Conservation (phyloP, 2,888 invertebrate species). For the Pseudococcus longispinus region DNA sequence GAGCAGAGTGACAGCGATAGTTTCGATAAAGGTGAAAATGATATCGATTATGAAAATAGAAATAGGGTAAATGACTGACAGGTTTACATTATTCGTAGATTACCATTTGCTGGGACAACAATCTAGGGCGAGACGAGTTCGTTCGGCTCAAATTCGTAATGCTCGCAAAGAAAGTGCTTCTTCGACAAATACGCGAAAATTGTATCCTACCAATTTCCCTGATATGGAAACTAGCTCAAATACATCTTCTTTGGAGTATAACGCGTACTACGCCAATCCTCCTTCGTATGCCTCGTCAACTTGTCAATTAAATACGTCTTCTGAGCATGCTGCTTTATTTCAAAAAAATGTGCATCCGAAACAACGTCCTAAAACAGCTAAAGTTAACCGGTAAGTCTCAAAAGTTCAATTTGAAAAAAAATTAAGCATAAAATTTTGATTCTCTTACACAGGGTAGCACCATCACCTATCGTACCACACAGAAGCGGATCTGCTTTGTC, state of each 20-base stretch:
- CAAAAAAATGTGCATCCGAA: constrained; percentile 59
- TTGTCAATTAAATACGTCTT: constrained; percentile 60
- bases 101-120: constrained; percentile 58
- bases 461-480: constrained; percentile 61
- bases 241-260: constrained; percentile 59
- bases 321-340: constrained; percentile 60
- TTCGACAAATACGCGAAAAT: constrained; percentile 57
- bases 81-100: background rate
- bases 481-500: constrained; percentile 64
- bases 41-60: background rate
- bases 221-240: constrained; percentile 59
- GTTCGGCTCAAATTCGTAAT: constrained; percentile 61
- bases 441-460: constrained; percentile 65
- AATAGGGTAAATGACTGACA: background rate
- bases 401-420: background rate
- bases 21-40: constrained; percentile 32
- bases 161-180: constrained; percentile 52
- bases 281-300: constrained; percentile 58
- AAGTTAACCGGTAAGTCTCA: constrained; percentile 62
- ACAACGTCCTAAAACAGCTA: constrained; percentile 61
- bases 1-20: constrained; percentile 70
- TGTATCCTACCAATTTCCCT: constrained; percentile 58
- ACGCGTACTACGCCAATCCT: constrained; percentile 57
- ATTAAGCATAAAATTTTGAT: background rate
- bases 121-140: constrained; percentile 63